A percentile compares a stretch with the other conserved stretches of the same genome.
These are phyloP conservation scores for Bradysia coprophila DNA, from an alignment of 1,140 invertebrate species.

Conservation along the genomic window DNA sequence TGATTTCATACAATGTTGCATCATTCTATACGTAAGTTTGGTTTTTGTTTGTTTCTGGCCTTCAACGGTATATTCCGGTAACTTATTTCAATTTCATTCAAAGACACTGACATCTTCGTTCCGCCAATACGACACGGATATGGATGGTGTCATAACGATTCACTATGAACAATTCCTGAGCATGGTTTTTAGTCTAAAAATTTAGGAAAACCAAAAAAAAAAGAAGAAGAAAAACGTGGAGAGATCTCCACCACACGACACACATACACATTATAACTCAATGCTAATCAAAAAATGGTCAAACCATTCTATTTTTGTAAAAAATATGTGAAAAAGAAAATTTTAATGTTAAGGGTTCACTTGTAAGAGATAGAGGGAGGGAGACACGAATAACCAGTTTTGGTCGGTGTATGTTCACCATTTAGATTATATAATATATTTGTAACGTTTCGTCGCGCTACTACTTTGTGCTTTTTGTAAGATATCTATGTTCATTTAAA, in stretches of 20 bases:
- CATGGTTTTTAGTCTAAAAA: slow-evolving; percentile 87
- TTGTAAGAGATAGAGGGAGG: too few species aligned
- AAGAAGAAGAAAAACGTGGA: neutral
- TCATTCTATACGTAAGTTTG: slow-evolving; percentile 75
- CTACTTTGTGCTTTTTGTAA: too few species aligned
- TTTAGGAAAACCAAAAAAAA: slow-evolving; percentile 29
- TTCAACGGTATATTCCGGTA: too few species aligned
- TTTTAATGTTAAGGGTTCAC: too few species aligned
- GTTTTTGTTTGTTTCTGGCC: neutral
- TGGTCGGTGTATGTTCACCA: too few species aligned
- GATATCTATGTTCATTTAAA: too few species aligned
- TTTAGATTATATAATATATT: too few species aligned
- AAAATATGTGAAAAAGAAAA: neutral
- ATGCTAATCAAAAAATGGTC: neutral
- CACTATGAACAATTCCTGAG: slow-evolving; percentile 93
- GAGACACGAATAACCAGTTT: too few species aligned
- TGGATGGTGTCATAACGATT: slow-evolving; percentile 89
- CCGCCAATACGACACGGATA: slow-evolving; percentile 75
- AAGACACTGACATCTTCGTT: slow-evolving; percentile 86
- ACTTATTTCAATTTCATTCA: slow-evolving; percentile 12
- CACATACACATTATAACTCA: neutral
- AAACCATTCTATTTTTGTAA: neutral
- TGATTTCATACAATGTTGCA: slow-evolving; percentile 95
- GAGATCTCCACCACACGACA: neutral
- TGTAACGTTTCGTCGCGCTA: too few species aligned